phyloP scores from a whole-genome alignment of 2,888 invertebrate species.

The Prosapia bicincta region DNA sequence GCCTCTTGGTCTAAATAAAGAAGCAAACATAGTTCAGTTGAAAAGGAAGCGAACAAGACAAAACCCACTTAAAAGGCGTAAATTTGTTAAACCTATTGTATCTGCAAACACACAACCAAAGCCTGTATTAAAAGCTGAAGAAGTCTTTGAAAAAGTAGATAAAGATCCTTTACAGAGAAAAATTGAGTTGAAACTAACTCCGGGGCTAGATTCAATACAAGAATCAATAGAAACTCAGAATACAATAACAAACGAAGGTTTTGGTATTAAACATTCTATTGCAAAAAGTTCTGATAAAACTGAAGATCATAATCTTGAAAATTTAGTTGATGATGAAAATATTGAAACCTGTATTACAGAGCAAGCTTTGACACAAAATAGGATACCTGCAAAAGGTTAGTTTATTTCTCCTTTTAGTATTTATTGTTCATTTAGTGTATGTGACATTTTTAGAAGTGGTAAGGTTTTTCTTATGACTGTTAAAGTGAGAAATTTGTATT shows the following conservation, averaged over 20 bases:
- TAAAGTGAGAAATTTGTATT: too few relatives aligned
- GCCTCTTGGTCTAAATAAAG: conserved; percentile 33
- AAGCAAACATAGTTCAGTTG: conserved; percentile 39
- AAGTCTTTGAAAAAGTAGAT: conserved; percentile 54
- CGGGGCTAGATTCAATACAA: conserved; percentile 42
- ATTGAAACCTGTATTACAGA: conserved; percentile 52
- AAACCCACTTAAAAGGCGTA: conserved; percentile 53
- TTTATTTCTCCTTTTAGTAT: neutral
- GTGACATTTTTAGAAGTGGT: neutral
- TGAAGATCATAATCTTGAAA: conserved; percentile 28
- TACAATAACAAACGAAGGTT: conserved; percentile 38
- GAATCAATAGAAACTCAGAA: conserved; percentile 23
- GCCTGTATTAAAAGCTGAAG: conserved; percentile 48
- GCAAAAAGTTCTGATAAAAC: conserved; percentile 40
- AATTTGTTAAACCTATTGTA: conserved; percentile 49
- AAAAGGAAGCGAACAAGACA: conserved; percentile 49
- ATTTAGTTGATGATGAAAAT: conserved; percentile 38
- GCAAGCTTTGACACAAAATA: conserved; percentile 63
- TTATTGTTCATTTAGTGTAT: neutral
- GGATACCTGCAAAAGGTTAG: conserved; percentile 60
- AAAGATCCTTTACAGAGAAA: conserved; percentile 48
- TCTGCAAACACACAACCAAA: conserved; percentile 31
- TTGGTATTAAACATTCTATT: conserved; percentile 42
- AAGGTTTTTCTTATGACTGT: too few relatives aligned
- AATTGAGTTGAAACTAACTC: conserved; percentile 53